Evolutionary conservation across 2,888 invertebrate species (phyloP).

Genomic region (Synanthedon myopaeformis): DNA sequence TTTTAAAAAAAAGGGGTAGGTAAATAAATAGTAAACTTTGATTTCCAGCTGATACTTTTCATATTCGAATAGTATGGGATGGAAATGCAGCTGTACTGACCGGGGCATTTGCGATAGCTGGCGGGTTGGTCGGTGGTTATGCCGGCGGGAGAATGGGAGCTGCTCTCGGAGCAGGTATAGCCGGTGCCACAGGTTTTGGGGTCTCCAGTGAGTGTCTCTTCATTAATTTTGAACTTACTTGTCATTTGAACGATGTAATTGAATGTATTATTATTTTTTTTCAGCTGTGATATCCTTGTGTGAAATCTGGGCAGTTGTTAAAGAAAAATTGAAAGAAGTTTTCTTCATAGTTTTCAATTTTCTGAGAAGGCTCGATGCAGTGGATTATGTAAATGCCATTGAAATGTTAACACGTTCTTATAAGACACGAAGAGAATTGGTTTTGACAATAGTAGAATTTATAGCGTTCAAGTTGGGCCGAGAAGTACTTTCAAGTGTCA

Average conservation of each 20-base stretch:
- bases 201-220: constrained; percentile 30
- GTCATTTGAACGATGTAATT: not conserved
- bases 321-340: constrained; percentile 36
- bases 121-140: constrained; percentile 40
- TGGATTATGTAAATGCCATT: constrained; percentile 33
- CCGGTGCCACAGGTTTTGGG: constrained; percentile 37
- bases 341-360: constrained; percentile 44
- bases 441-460: constrained; percentile 41
- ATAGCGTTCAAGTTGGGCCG: constrained; percentile 36
- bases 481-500: constrained; percentile 36
- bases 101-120: constrained; percentile 34
- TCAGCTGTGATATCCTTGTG: constrained; percentile 41
- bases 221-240: not conserved
- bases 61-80: constrained; percentile 46
- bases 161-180: constrained; percentile 42
- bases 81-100: constrained; percentile 29
- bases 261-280: constrained; percentile 7
- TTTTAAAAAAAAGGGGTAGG: no score
- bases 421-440: constrained; percentile 32
- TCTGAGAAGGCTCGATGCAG: constrained; percentile 31
- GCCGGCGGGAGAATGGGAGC: constrained; percentile 44
- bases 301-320: constrained; percentile 39
- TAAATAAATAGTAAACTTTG: no score
- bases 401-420: constrained; percentile 37
- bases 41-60: constrained; percentile 36